Conservation (phyloP, 2,797 vertebrate genomes). For the Amazonetta brasiliensis region DNA sequence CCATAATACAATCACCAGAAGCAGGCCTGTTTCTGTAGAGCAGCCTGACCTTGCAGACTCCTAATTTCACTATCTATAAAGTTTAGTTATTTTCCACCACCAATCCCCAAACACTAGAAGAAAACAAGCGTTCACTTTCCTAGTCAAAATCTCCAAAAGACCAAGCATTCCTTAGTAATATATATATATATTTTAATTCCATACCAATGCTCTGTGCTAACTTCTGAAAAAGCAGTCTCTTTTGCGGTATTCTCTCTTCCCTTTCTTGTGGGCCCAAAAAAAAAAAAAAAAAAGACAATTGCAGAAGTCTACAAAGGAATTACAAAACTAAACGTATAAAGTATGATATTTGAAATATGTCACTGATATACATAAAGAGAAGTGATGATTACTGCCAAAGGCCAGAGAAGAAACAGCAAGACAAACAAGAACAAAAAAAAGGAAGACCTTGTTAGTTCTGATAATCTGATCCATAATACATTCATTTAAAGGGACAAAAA, state of each 20-base stretch:
- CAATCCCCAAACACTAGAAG: background rate
- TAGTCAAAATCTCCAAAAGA: background rate
- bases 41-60: background rate
- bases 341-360: background rate
- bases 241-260: background rate
- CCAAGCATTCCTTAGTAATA: background rate
- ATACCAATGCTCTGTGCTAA: background rate
- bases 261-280: background rate
- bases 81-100: background rate
- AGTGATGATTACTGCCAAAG: conserved; percentile 4
- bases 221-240: background rate
- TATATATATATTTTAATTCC: background rate
- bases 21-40: background rate
- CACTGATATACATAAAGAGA: conserved; percentile 20
- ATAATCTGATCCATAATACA: background rate
- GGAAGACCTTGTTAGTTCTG: conserved; percentile 26
- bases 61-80: background rate
- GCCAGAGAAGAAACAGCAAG: conserved; percentile 8
- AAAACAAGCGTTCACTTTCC: conserved; percentile 1
- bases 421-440: conserved; percentile 40
- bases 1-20: background rate
- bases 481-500: background rate
- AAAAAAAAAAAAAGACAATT: background rate
- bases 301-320: background rate
- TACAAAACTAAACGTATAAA: background rate